Conservation (phyloP, 2,113 vertebrate species). For the Charina bottae region DNA sequence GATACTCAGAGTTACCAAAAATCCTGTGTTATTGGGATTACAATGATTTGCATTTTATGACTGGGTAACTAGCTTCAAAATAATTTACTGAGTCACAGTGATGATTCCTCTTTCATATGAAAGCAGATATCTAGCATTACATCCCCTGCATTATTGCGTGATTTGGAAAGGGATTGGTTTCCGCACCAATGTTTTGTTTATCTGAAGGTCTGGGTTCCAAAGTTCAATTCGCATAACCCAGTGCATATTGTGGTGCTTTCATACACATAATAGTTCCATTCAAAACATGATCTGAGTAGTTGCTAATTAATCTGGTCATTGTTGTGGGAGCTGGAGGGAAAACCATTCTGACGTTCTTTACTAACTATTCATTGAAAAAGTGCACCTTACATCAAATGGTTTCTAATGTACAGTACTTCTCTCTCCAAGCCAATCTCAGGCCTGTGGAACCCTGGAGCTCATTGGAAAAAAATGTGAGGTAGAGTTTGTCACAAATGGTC, state of each 20-base stretch:
- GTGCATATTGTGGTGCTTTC: conserved; percentile 10
- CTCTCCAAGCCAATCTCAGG: neutral
- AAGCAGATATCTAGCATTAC: neutral
- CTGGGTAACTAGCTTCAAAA: conserved; percentile 6
- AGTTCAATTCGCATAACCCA: conserved; percentile 18
- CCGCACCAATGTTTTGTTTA: neutral
- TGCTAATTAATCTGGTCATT: conserved; percentile 30
- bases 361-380: neutral
- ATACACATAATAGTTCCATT: conserved; percentile 20
- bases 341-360: neutral
- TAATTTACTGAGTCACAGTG: neutral
- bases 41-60: conserved; percentile 27
- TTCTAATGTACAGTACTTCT: neutral
- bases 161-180: conserved; percentile 9
- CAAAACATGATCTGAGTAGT: neutral
- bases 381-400: neutral
- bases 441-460: neutral
- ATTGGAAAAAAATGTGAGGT: neutral
- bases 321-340: neutral
- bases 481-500: neutral
- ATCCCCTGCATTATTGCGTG: neutral
- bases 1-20: neutral
- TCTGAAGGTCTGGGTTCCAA: conserved; percentile 5
- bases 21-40: neutral
- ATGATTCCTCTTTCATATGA: conserved; percentile 29